A percentile compares a stretch with the other conserved stretches of the same genome.
Conservation (phyloP, 1,140 invertebrate genomes). For the Drosophila nasuta region DNA sequence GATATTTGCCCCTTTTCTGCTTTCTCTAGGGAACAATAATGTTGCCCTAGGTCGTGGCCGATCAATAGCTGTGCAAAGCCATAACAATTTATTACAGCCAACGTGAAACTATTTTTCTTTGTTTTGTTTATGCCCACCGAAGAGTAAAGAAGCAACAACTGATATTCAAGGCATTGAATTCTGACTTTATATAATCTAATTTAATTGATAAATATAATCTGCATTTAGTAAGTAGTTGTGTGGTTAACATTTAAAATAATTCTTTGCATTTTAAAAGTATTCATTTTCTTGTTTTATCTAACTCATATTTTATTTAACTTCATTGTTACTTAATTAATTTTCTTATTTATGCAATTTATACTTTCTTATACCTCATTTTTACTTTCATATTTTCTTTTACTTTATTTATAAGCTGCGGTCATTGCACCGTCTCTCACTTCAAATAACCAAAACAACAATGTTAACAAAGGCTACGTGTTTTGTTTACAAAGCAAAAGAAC, state of each 20-base stretch:
- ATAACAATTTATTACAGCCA: neutral
- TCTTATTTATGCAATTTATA: neutral
- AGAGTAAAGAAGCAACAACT: no score
- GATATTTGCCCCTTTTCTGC: conserved; percentile 8
- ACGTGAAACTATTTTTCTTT: neutral
- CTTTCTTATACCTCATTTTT: neutral
- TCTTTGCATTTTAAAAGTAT: no score
- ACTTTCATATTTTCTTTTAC: neutral
- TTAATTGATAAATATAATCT: no score
- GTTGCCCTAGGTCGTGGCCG: conserved; percentile 62
- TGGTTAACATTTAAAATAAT: no score
- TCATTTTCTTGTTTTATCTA: no score
- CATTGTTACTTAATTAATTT: no score
- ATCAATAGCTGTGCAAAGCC: conserved; percentile 26
- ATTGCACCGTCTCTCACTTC: conserved; percentile 49
- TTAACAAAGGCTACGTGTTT: conserved; percentile 48
- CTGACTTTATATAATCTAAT: no score
- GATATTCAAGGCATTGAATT: neutral
- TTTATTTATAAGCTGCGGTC: conserved; percentile 25
- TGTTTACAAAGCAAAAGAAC: conserved; percentile 52
- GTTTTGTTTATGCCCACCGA: neutral
- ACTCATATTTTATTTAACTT: no score
- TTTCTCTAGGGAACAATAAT: conserved; percentile 19
- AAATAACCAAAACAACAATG: conserved; percentile 29
- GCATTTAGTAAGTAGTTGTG: no score